Percentiles rank a stretch among this genome's conserved stretches.
phyloP scores from a whole-genome alignment of 2,888 invertebrate genomes.

The Conomelus anceps region DNA sequence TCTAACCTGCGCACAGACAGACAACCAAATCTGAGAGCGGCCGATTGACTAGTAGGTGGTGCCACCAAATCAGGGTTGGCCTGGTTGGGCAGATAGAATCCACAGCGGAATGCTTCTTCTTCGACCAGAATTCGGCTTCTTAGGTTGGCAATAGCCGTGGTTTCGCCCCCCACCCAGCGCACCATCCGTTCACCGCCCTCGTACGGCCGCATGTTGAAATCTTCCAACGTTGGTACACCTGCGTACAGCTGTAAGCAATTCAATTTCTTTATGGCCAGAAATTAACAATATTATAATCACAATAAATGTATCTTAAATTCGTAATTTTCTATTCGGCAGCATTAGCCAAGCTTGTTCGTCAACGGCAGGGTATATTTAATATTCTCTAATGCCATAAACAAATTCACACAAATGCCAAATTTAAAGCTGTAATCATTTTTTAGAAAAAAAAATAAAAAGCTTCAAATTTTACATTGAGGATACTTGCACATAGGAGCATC shows the following conservation, averaged over 20 bases:
- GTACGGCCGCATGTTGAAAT: constrained; percentile 50
- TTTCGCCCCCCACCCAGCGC: constrained; percentile 62
- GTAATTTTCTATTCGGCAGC: too few relatives aligned
- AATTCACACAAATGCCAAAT: too few relatives aligned
- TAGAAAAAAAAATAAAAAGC: too few relatives aligned
- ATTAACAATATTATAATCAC: too few relatives aligned
- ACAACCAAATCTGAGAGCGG: constrained; percentile 64
- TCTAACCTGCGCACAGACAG: constrained; percentile 56
- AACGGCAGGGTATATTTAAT: too few relatives aligned
- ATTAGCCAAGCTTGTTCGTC: too few relatives aligned
- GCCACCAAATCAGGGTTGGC: constrained; percentile 59
- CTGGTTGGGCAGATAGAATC: constrained; percentile 61
- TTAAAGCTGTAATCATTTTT: too few relatives aligned
- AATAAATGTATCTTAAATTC: too few relatives aligned
- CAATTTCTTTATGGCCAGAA: too few relatives aligned
- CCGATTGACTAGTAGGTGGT: constrained; percentile 60
- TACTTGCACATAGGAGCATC: too few relatives aligned
- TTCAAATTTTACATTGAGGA: too few relatives aligned
- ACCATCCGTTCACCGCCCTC: constrained; percentile 47
- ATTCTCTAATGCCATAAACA: too few relatives aligned
- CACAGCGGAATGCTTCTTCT: constrained; percentile 44
- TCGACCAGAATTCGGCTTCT: constrained; percentile 48
- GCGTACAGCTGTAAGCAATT: constrained; percentile 29
- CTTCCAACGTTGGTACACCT: constrained; percentile 51
- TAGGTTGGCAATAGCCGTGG: constrained; percentile 52